Evolutionary conservation across 2,113 vertebrate genomes (phyloP), one percentile per base, ranked within the genome.

Genomic region (Macrotis lagotis): DNA sequence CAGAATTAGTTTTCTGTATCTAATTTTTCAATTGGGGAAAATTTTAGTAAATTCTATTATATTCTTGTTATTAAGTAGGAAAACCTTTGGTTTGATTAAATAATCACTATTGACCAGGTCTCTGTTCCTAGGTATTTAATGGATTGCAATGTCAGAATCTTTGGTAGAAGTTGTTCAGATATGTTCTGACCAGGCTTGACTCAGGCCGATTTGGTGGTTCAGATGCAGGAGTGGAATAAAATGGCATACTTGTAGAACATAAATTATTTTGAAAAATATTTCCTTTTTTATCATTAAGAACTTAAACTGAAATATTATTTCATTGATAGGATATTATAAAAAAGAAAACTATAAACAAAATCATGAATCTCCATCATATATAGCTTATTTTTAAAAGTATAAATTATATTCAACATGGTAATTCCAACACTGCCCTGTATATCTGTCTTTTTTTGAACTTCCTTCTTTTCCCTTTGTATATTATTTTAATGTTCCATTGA

Each of bases 1-100:
- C 44, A 93, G 22, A 14, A 51, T 90, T 50, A 91, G 31, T 44
- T 90, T 91, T 50, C 90, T 74, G 24, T 31, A 16, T 49, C 49
- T 89, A 49, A 89, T 88, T 66, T 90, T 66, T 47, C 52, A 50
- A 8, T 52, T 51, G 47, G 83, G 90, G 47, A 93, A 8, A 1
- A 16, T 25, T 88, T 94, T 95, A 94, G 47, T 22, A 93, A 93
- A 91, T 66, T 59, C 53, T 93, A 66, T 50, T 25, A 93, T 90
- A 48, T 16, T 59, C 48, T 31, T n/a, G 51, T 12, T 50, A 90
- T 88, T 95, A 95, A 89, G 91, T 94, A 90, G 37, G 90, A 93
- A 92, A n/a, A 90, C 1, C 47, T 91, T 91, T 95, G 91, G 59
- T 51, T 94, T 96, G 88, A 88, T 55, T 93, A 95, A 90, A 48